Base-by-base conservation (phyloP, 1,140 invertebrate genomes). In the Drosophila sulfurigaster region DNA sequence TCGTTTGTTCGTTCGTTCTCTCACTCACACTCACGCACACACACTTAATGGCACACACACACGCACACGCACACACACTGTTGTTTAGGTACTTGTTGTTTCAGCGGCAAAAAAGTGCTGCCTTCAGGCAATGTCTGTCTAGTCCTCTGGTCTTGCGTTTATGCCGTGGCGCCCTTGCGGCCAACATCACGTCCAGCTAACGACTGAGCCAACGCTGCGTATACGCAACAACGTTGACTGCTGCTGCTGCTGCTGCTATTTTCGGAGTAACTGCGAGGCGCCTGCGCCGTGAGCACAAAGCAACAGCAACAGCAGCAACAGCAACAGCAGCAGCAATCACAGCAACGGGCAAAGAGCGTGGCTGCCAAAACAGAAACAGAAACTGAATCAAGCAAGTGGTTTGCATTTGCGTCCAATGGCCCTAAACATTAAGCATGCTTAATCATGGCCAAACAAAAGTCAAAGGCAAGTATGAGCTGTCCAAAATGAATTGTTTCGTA, bases 161-260 rank as follows among this genome's bases (percentile, higher is more conserved):
- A 30, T 82, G 77, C 83, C 83, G 83, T 78, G 81, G 70, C 82
- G 83, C 77, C 78, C 85, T 88, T 88, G 85, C 81, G 83, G 83
- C 83, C 83, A 88, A 88, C 83, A 88, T 77, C 83, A 88, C 85
- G 83, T 88, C 80, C 83, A 88, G 83, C 85, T 88, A 83, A 75
- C 80, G 83, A 88, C 83, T 86, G 79, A 87, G 71, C 59, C 72
- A 69, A 83, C 74, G 54, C 66, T 89, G 83, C 83, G 83, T 88
- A 88, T 88, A 88, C 83, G 83, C 83, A 83, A 83, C 60, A 80
- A 48, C 57, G 46, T 69, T 60, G 64, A 38, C 58, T 48, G 43
- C 11, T 38, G 35, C 35, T 32, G 30, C 30, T 32, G 30, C 32
- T 60, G 82, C 82, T 68, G 82, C 83, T 75, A 83, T 87, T 87